Evolutionary conservation across 2,797 vertebrate species (phyloP).

Genomic region (Sebastes vulpes): DNA sequence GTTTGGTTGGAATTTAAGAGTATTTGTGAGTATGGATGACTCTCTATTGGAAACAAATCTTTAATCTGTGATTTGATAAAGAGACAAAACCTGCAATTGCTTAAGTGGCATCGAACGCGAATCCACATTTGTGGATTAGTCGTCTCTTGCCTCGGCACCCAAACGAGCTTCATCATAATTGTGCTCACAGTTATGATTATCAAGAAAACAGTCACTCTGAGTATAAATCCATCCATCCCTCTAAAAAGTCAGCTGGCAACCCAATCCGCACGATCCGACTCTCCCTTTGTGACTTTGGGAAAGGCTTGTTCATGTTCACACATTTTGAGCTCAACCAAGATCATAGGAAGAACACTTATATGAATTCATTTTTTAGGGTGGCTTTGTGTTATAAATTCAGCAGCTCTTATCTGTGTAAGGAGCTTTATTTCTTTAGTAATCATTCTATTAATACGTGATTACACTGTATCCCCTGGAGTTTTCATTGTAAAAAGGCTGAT

Average conservation of each 20-base stretch:
- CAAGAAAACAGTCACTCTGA: neutral
- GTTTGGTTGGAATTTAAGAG: neutral
- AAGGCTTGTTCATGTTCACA: constrained; percentile 12
- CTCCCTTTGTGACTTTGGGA: neutral
- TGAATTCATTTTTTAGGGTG: constrained; percentile 39
- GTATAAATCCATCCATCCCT: constrained; percentile 5
- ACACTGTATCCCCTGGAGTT: constrained; percentile 70
- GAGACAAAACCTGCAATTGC: neutral
- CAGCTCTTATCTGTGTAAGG: constrained; percentile 61
- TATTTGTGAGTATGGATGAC: neutral
- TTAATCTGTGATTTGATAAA: neutral
- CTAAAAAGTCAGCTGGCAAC: neutral
- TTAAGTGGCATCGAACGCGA: neutral
- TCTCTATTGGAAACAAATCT: neutral
- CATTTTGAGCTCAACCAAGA: constrained; percentile 42
- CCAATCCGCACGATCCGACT: neutral
- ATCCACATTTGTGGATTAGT: neutral
- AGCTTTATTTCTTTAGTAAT: constrained; percentile 78
- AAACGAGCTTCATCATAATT: neutral
- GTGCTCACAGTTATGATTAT: neutral
- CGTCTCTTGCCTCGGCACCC: neutral
- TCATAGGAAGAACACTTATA: constrained; percentile 43
- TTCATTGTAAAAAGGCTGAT: constrained; percentile 77
- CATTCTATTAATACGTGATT: constrained; percentile 82
- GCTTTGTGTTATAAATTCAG: constrained; percentile 50